Evolutionary conservation across 2,888 invertebrate genomes (phyloP).

Genomic region (Abrostola tripartita): DNA sequence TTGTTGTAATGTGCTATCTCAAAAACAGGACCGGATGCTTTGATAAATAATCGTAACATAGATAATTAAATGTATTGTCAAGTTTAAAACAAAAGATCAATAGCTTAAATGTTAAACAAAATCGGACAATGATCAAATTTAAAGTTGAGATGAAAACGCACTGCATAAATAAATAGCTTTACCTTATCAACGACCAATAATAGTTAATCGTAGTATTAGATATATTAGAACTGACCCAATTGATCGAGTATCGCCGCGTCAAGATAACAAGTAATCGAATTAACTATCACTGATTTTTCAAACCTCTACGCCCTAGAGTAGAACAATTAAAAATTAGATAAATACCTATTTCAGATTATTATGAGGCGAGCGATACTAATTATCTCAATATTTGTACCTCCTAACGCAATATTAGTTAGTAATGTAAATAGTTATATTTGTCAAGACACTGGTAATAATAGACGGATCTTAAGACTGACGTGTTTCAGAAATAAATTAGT

Average conservation of each 20-base stretch:
- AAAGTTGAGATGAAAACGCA: conserved; percentile 39
- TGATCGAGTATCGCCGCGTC: conserved; percentile 35
- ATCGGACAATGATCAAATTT: conserved; percentile 3
- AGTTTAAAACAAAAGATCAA: neutral
- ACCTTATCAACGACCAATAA: conserved; percentile 61
- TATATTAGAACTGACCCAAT: conserved; percentile 51
- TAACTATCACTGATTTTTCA: too few relatives aligned
- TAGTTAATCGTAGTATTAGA: conserved; percentile 52
- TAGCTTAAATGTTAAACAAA: neutral
- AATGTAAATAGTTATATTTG: conserved; percentile 58
- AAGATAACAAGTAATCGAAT: neutral
- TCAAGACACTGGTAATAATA: conserved; percentile 73
- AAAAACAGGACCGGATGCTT: too few relatives aligned
- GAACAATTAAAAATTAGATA: neutral
- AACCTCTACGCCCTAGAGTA: neutral
- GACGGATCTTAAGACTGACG: conserved; percentile 84
- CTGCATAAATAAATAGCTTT: conserved; percentile 53
- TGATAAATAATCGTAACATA: too few relatives aligned
- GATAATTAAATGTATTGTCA: neutral
- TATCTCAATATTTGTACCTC: conserved; percentile 41
- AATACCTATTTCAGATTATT: neutral
- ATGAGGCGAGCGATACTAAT: conserved; percentile 34
- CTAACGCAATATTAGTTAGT: conserved; percentile 55
- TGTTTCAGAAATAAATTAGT: conserved; percentile 59
- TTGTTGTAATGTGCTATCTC: neutral